A percentile compares a stretch with the other conserved stretches of the same genome.
Evolutionary conservation across 2,797 vertebrate species (phyloP).

Genomic region (Allobates femoralis): DNA sequence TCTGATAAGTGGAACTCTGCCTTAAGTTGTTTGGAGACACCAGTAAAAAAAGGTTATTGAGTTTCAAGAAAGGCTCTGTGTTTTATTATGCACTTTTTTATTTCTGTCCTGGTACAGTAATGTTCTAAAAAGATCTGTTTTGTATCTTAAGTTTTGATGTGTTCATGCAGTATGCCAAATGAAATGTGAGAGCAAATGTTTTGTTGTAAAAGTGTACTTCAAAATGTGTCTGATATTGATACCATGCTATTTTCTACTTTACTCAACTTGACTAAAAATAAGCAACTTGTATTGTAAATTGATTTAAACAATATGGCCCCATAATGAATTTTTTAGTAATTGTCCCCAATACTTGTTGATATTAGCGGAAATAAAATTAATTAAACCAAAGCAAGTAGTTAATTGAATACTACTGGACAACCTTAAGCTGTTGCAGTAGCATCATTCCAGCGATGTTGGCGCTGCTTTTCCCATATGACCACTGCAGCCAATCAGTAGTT

Average conservation of each 20-base stretch:
- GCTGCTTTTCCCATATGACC: too few relatives aligned
- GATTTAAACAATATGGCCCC: neutral
- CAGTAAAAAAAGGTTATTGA: slow-evolving; percentile 71
- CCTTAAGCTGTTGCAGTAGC: too few relatives aligned
- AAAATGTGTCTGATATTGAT: slow-evolving; percentile 11
- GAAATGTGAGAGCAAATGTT: slow-evolving; percentile 35
- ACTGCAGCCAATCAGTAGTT: too few relatives aligned
- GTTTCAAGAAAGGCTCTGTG: slow-evolving; percentile 73
- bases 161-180: slow-evolving; percentile 49
- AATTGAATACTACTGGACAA: neutral
- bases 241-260: slow-evolving; percentile 28
- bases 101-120: slow-evolving; percentile 66
- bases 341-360: neutral
- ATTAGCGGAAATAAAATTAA: neutral
- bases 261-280: slow-evolving; percentile 10
- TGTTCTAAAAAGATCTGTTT: slow-evolving; percentile 65
- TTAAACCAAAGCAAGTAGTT: neutral
- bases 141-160: slow-evolving; percentile 66
- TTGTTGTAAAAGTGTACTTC: slow-evolving; percentile 46
- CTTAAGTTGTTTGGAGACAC: slow-evolving; percentile 82
- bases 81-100: slow-evolving; percentile 71
- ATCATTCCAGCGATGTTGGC: too few relatives aligned
- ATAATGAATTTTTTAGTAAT: neutral
- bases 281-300: neutral
- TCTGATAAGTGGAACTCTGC: slow-evolving; percentile 81